A percentile compares a stretch with the other conserved stretches of the same genome.
These are phyloP conservation scores for Dissostichus mawsoni DNA, from an alignment of 2,113 vertebrate species.

Conservation along the genomic window DNA sequence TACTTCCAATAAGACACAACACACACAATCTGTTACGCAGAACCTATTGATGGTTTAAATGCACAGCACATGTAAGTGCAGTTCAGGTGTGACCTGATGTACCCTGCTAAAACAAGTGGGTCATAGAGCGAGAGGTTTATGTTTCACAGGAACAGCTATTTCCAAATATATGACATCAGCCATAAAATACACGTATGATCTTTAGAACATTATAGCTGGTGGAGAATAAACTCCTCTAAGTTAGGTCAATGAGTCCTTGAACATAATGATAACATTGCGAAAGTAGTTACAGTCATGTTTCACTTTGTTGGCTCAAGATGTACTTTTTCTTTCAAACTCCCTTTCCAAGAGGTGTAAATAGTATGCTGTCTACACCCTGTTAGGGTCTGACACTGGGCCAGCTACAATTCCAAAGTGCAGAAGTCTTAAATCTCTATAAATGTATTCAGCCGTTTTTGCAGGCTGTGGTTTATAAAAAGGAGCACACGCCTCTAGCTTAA, in stretches of 20 bases:
- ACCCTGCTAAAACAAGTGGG: background rate
- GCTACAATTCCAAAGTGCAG: background rate
- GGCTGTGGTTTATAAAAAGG: background rate
- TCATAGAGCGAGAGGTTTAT: background rate
- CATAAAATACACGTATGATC: background rate
- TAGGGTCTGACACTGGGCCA: background rate
- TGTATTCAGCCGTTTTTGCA: background rate
- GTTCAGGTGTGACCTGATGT: background rate
- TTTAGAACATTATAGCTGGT: background rate
- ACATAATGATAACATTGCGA: background rate
- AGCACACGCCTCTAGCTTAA: background rate
- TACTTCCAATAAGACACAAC: background rate
- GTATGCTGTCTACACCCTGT: background rate
- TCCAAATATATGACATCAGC: background rate
- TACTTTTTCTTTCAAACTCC: background rate
- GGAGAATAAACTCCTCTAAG: background rate
- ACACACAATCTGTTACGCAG: conserved; percentile 6
- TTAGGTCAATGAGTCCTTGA: too few species aligned
- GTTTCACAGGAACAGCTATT: background rate
- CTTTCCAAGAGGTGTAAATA: background rate
- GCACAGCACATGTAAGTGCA: background rate
- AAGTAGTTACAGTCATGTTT: background rate
- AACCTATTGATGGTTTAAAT: background rate
- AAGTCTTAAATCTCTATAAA: background rate
- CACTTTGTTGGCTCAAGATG: background rate